Evolutionary conservation across 2,797 vertebrate genomes (phyloP).

Genomic region (Centropyge bicolor): DNA sequence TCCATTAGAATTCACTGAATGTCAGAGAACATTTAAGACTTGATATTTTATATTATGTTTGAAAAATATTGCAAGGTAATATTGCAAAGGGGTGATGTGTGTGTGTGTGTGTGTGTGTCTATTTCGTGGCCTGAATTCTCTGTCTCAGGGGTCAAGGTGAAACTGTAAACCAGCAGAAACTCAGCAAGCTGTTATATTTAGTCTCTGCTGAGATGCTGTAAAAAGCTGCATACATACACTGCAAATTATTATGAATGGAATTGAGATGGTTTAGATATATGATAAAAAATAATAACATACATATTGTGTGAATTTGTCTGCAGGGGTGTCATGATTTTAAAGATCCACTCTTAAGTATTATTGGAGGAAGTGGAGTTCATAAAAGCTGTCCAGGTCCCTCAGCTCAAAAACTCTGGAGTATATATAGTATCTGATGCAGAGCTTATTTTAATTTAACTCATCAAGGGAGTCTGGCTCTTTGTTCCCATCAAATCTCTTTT

Average conservation of each 20-base stretch:
- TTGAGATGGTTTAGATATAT: neutral
- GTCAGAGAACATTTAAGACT: neutral
- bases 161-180: constrained; percentile 19
- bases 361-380: neutral
- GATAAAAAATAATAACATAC: neutral
- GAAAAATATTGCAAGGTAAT: neutral
- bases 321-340: neutral
- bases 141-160: constrained; percentile 4
- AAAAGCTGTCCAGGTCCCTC: neutral
- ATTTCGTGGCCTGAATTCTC: neutral
- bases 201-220: neutral
- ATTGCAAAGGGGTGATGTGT: neutral
- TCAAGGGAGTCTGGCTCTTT: neutral
- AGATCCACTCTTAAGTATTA: too few relatives aligned
- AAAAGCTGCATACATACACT: neutral
- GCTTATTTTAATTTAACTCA: neutral
- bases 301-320: neutral
- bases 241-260: neutral
- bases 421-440: neutral
- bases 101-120: neutral
- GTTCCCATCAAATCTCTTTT: neutral
- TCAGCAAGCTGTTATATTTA: constrained; percentile 13
- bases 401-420: neutral
- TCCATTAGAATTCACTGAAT: neutral
- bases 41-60: neutral